Percentiles rank a stretch among this genome's conserved stretches.
Evolutionary conservation across 1,140 invertebrate genomes (phyloP).

Genomic region (Conopomorpha cramerella): DNA sequence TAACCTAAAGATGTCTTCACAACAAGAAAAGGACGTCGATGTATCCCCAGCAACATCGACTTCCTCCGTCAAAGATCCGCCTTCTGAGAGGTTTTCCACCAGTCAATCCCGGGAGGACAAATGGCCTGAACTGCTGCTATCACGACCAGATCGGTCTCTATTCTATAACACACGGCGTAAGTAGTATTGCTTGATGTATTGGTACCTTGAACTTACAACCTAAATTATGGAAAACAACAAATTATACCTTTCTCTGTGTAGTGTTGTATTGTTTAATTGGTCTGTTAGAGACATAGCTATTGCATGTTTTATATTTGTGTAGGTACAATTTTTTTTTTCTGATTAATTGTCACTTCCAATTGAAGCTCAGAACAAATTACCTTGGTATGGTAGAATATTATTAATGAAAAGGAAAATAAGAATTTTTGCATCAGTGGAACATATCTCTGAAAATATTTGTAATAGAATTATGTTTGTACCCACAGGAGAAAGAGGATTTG

Average conservation of each 20-base stretch:
- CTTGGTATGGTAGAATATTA: too few species aligned
- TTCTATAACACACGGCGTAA: slow-evolving; percentile 42
- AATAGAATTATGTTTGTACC: too few species aligned
- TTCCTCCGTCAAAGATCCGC: slow-evolving; percentile 26
- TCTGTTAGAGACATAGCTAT: too few species aligned
- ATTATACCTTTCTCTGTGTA: too few species aligned
- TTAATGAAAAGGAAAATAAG: too few species aligned
- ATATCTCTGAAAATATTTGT: too few species aligned
- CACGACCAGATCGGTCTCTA: slow-evolving; percentile 37
- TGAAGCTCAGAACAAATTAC: too few species aligned
- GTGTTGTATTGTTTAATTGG: not conserved
- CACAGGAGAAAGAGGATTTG: too few species aligned
- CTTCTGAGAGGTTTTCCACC: slow-evolving; percentile 34
- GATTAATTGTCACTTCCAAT: not conserved
- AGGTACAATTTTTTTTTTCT: not conserved
- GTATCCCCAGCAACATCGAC: slow-evolving; percentile 36
- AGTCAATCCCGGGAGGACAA: slow-evolving; percentile 41
- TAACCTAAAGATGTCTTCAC: too few species aligned
- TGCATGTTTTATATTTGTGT: too few species aligned
- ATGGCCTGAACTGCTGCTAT: slow-evolving; percentile 50
- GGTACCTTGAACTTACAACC: not conserved
- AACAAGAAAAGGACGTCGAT: slow-evolving; percentile 26
- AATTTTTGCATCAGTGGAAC: too few species aligned
- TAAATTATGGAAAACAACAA: not conserved
- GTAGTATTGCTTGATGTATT: slow-evolving; percentile 8